These are phyloP conservation scores for Pseudolycoriella hygida DNA, from an alignment of 2,888 invertebrate genomes.

Conservation along the genomic window DNA sequence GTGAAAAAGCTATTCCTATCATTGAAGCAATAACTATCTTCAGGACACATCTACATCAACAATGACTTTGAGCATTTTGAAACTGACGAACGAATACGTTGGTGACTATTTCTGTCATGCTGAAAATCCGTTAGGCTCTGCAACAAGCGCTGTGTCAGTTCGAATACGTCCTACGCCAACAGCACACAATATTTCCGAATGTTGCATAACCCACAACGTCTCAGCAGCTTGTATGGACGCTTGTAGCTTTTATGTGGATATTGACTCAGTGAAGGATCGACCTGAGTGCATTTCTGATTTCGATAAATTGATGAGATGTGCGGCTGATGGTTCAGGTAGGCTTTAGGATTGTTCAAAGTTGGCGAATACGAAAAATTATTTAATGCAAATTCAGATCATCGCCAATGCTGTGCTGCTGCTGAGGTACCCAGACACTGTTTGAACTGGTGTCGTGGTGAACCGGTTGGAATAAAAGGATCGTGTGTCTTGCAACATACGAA, in stretches of 20 bases:
- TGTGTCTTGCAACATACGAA: constrained; percentile 59
- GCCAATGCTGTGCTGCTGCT: constrained; percentile 63
- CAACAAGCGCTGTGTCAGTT: constrained; percentile 54
- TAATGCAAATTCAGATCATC: constrained; percentile 43
- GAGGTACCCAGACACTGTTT: constrained; percentile 66
- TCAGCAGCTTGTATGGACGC: constrained; percentile 63
- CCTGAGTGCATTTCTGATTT: constrained; percentile 69
- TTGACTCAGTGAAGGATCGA: constrained; percentile 63
- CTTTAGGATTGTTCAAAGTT: too few species aligned
- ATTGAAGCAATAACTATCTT: too few species aligned
- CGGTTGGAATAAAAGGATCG: constrained; percentile 31
- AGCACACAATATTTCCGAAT: constrained; percentile 56
- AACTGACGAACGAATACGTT: constrained; percentile 49
- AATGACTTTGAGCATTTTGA: constrained; percentile 57
- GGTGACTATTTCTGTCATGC: constrained; percentile 75
- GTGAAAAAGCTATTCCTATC: too few species aligned
- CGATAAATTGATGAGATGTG: constrained; percentile 72
- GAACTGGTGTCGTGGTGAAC: constrained; percentile 69
- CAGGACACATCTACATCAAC: constrained; percentile 49
- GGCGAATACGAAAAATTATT: too few species aligned
- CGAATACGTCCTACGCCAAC: constrained; percentile 43
- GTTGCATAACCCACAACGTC: constrained; percentile 67
- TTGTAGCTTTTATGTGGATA: constrained; percentile 67
- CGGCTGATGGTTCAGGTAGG: constrained; percentile 55
- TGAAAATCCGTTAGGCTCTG: constrained; percentile 62